Percentiles rank a stretch among this genome's conserved stretches.
These are phyloP conservation scores for Halichoeres trimaculatus DNA, from an alignment of 2,113 vertebrate genomes.

Conservation along the genomic window DNA sequence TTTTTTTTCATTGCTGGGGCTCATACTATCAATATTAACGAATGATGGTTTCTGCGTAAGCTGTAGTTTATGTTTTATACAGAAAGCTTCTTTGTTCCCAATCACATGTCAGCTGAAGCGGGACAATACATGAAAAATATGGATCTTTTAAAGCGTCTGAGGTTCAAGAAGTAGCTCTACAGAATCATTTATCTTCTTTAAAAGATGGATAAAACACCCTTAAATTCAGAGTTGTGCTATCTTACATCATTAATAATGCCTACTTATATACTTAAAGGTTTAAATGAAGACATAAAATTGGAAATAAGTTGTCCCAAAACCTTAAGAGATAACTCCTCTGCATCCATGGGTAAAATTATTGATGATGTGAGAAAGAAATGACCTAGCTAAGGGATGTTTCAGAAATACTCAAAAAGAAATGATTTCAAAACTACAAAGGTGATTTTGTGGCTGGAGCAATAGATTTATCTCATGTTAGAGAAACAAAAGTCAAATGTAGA, in stretches of 20 bases:
- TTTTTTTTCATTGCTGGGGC: neutral
- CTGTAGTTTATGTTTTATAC: neutral
- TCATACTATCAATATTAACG: neutral
- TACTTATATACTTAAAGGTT: conserved; percentile 29
- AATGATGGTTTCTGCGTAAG: neutral
- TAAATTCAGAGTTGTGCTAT: conserved; percentile 12
- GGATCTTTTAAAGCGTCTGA: conserved; percentile 11
- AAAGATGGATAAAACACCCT: conserved; percentile 23
- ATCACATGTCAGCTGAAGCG: conserved; percentile 3
- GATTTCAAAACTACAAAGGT: conserved; percentile 31
- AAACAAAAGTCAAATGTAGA: conserved; percentile 43
- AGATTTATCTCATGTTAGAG: conserved; percentile 15
- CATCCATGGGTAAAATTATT: neutral
- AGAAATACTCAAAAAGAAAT: conserved; percentile 22
- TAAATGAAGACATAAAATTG: conserved; percentile 40
- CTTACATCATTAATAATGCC: conserved; percentile 16
- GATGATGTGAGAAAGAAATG: conserved; percentile 36
- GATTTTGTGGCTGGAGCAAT: conserved; percentile 15
- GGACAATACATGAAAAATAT: conserved; percentile 25
- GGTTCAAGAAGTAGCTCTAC: conserved; percentile 16
- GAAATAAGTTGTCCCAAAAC: conserved; percentile 38
- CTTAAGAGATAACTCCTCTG: conserved; percentile 6
- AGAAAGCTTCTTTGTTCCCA: conserved; percentile 27
- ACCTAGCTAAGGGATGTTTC: conserved; percentile 34
- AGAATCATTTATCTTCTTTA: neutral